Conservation (phyloP, 1,140 invertebrate genomes). For the Drosophila ficusphila region DNA sequence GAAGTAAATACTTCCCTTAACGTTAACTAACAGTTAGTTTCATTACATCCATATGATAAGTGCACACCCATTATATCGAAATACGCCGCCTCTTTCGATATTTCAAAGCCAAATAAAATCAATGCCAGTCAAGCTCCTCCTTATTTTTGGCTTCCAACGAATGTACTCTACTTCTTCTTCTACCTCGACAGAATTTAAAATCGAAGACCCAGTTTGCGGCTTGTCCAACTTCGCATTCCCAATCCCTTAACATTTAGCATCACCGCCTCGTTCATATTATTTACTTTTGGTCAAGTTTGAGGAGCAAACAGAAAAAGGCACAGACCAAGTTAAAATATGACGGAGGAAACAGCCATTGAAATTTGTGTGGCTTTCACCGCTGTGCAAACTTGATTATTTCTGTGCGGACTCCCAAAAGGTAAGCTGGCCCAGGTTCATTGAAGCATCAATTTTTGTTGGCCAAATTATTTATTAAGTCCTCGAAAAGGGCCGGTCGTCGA, state of each 20-base stretch:
- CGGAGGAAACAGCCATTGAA: slow-evolving; percentile 35
- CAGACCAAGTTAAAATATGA: slow-evolving; percentile 39
- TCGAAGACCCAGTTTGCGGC: slow-evolving; percentile 2
- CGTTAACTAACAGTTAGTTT: no score
- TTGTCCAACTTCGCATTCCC: slow-evolving; percentile 12
- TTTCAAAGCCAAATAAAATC: background rate
- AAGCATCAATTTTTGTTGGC: slow-evolving; percentile 65
- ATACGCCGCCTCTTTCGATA: no score
- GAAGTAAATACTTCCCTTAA: no score
- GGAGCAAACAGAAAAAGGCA: background rate
- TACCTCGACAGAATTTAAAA: no score
- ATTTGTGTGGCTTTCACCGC: slow-evolving; percentile 68
- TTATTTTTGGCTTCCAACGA: background rate
- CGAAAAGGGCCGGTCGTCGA: slow-evolving; percentile 35
- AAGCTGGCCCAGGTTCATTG: slow-evolving; percentile 59
- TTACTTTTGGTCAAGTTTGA: slow-evolving; percentile 40
- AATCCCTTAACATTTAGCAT: background rate
- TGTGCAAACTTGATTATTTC: slow-evolving; percentile 73
- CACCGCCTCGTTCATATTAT: slow-evolving; percentile 31
- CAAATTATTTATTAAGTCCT: slow-evolving; percentile 77
- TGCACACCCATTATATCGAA: no score
- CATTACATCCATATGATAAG: no score
- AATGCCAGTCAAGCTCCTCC: background rate
- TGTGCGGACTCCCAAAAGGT: slow-evolving; percentile 17
- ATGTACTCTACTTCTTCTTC: background rate